Evolutionary conservation across 2,888 invertebrate genomes (phyloP), one percentile per base, ranked within the genome.

Genomic region (Aproaerema taeniolella): DNA sequence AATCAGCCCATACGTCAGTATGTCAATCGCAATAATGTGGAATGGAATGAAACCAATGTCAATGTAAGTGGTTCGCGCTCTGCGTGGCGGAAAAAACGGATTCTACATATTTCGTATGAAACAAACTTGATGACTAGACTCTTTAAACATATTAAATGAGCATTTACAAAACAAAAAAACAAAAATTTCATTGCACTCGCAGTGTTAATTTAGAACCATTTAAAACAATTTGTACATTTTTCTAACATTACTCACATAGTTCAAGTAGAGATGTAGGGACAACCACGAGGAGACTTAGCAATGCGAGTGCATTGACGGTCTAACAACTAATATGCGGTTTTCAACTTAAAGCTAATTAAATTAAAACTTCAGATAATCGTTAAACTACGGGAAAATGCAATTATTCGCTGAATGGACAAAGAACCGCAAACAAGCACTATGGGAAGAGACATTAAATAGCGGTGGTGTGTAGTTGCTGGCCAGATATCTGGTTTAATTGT

Each of bases 101-200:
- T 65, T 61, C 55, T 65, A n/a, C n/a, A n/a, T n/a, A 61, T 72
- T 69, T 65, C 61, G 62, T 66, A 73, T 74, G 74, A 72, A 74
- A 38, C 71, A 73, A 79, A 75, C 72, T 73, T 71, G 77, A 74
- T 85, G 85, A 85, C 85, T 85, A 85, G 85, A 85, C 79, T 82
- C 80, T 82, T 83, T 81, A 75, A 81, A 80, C 69, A 64, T 78
- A 77, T 63, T 78, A 76, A 77, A 80, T 85, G 85, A 85, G 85
- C 85, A 85, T 85, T 85, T 79, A 81, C 68, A 82, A 77, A 78
- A 79, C 60, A 75, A 72, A 68, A 63, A 63, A 65, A 63, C 66
- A 60, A 58, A 59, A 47, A 38, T 45, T 40, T 48, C 60, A 55
- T 40, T 53, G 60, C 56, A 53, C 60, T 58, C 64, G 62, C 63